Percentiles rank a stretch among this genome's conserved stretches.
These are phyloP conservation scores for Rhinopomastus cyanomelas DNA, from an alignment of 2,113 vertebrate genomes.

Conservation along the genomic window DNA sequence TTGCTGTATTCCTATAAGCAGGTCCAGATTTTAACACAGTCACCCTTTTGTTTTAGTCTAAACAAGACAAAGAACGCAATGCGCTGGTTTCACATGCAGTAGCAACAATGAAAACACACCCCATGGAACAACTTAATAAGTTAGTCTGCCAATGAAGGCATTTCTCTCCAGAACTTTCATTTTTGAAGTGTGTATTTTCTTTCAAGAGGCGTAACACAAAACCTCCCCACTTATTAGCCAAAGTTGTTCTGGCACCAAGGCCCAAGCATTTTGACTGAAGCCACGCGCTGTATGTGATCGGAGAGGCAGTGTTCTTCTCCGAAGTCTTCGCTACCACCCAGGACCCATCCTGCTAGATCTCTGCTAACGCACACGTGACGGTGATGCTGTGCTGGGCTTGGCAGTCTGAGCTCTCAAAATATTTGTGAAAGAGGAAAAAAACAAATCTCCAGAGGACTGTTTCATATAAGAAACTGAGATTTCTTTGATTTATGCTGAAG, in stretches of 20 bases:
- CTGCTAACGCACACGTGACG: background rate
- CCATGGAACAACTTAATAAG: background rate
- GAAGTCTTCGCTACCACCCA: background rate
- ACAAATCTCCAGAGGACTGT: background rate
- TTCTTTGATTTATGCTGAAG: background rate
- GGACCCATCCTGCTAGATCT: too few relatives aligned
- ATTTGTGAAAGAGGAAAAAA: background rate
- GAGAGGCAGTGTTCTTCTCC: background rate
- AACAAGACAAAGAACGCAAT: background rate
- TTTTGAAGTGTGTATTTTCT: background rate
- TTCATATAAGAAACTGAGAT: background rate
- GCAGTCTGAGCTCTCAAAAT: background rate
- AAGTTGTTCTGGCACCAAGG: background rate
- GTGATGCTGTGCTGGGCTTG: background rate
- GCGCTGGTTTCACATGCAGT: background rate
- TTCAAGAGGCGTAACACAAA: background rate
- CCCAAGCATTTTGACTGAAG: background rate
- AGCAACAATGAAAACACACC: background rate
- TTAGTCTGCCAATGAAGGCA: background rate
- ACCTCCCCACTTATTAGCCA: background rate
- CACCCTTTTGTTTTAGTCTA: background rate
- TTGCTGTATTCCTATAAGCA: background rate
- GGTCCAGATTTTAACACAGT: background rate
- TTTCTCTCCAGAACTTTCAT: background rate
- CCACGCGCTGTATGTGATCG: fast-evolving